Evolutionary conservation across 1,140 invertebrate species (phyloP).

Genomic region (Hylyphantes graminicola): DNA sequence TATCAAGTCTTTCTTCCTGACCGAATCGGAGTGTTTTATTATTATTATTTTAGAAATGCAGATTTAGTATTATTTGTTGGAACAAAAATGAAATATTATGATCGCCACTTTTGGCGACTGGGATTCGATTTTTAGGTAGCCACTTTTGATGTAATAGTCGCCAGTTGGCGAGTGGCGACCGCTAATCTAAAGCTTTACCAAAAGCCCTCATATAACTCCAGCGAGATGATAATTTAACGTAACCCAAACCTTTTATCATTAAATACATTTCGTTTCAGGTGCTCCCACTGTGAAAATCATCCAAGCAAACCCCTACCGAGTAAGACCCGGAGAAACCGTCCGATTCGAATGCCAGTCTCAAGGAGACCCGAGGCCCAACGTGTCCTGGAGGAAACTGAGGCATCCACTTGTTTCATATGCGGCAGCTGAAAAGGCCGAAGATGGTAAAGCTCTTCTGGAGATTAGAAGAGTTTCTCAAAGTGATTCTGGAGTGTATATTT

Average conservation of each 20-base stretch:
- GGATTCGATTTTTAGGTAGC: no score
- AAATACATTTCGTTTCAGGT: slow-evolving; percentile 62
- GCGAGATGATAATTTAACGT: no score
- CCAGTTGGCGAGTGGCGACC: no score
- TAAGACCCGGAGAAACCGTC: slow-evolving; percentile 75
- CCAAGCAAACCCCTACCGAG: slow-evolving; percentile 67
- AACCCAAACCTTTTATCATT: neutral
- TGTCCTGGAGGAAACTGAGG: slow-evolving; percentile 76
- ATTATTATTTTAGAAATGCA: no score
- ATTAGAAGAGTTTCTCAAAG: slow-evolving; percentile 72
- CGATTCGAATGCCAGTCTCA: slow-evolving; percentile 75
- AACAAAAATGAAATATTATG: no score
- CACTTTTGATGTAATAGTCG: no score
- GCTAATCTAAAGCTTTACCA: no score
- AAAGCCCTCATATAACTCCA: no score
- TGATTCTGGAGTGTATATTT: slow-evolving; percentile 67
- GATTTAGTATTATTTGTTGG: no score
- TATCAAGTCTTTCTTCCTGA: no score
- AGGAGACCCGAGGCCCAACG: slow-evolving; percentile 80
- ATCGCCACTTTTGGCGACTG: no score
- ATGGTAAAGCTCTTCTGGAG: slow-evolving; percentile 74
- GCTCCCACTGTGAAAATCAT: slow-evolving; percentile 64
- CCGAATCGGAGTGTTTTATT: no score
- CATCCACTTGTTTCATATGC: slow-evolving; percentile 59
- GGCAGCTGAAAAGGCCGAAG: slow-evolving; percentile 16